phyloP scores from a whole-genome alignment of 2,797 vertebrate species.

The Ispidina lecontei region DNA sequence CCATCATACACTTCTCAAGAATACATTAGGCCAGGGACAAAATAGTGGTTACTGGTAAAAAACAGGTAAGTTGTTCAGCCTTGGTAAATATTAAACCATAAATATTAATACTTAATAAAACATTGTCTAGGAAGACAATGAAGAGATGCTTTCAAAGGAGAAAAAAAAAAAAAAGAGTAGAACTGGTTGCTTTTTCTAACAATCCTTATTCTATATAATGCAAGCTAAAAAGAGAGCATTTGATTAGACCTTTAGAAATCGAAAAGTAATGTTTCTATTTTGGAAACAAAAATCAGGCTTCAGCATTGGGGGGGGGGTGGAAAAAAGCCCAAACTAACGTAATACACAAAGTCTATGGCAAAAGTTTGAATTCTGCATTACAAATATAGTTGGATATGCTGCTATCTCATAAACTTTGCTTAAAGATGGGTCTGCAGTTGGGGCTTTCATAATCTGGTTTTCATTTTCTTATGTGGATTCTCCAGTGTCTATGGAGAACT shows the following conservation, averaged over 20 bases:
- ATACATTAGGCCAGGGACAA: background rate
- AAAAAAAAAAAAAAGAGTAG: background rate
- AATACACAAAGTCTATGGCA: background rate
- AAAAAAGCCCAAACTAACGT: background rate
- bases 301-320: background rate
- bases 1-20: conserved; percentile 12
- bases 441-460: background rate
- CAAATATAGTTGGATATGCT: background rate
- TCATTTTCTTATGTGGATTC: accelerated
- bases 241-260: background rate
- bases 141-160: background rate
- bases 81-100: conserved; percentile 35
- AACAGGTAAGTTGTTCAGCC: background rate
- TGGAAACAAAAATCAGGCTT: background rate
- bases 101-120: conserved; percentile 13
- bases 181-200: background rate
- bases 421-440: background rate
- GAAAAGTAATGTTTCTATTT: background rate
- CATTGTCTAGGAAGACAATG: background rate
- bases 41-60: conserved; percentile 1
- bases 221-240: background rate
- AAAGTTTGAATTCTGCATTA: background rate
- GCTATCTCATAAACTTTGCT: background rate
- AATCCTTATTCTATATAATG: background rate
- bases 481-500: background rate